phyloP scores from a whole-genome alignment of 30 jellyfish, hydroid and myxozoan species.

The Catostylus mosaicus region DNA sequence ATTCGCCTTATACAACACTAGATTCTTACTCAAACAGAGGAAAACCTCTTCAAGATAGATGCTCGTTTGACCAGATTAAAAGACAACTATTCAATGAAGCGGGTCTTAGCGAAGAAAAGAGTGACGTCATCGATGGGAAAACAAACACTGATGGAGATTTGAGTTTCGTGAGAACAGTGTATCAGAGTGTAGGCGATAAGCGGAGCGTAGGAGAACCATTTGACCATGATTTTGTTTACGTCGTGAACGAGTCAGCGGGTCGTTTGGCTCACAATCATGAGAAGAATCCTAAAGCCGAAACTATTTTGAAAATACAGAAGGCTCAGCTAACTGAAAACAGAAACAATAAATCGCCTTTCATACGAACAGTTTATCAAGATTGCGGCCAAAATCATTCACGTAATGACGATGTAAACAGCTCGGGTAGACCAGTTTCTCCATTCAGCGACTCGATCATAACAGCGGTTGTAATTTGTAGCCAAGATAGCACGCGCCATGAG shows the following conservation, averaged over 20 bases:
- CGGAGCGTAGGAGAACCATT: neutral
- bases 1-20: neutral
- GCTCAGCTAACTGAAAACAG: neutral
- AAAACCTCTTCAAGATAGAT: neutral
- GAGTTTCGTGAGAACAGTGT: conserved; percentile 26
- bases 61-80: conserved; percentile 48
- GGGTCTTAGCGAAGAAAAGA: conserved; percentile 18
- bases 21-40: conserved; percentile 9
- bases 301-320: conserved; percentile 25
- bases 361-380: conserved; percentile 53
- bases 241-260: conserved; percentile 22
- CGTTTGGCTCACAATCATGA: conserved; percentile 11
- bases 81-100: conserved; percentile 35
- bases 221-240: conserved; percentile 2
- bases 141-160: neutral
- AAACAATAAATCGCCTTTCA: conserved; percentile 37
- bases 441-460: conserved; percentile 41
- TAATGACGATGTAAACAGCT: conserved; percentile 18
- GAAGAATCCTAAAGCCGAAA: conserved; percentile 20
- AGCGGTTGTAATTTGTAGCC: conserved; percentile 53
- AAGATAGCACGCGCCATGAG: conserved; percentile 1
- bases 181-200: conserved; percentile 8
- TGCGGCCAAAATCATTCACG: conserved; percentile 6
- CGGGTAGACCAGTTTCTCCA: conserved; percentile 72
- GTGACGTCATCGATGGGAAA: conserved; percentile 24